Evolutionary conservation across 1,140 invertebrate genomes (phyloP).

Genomic region (Liolophura sinensis): DNA sequence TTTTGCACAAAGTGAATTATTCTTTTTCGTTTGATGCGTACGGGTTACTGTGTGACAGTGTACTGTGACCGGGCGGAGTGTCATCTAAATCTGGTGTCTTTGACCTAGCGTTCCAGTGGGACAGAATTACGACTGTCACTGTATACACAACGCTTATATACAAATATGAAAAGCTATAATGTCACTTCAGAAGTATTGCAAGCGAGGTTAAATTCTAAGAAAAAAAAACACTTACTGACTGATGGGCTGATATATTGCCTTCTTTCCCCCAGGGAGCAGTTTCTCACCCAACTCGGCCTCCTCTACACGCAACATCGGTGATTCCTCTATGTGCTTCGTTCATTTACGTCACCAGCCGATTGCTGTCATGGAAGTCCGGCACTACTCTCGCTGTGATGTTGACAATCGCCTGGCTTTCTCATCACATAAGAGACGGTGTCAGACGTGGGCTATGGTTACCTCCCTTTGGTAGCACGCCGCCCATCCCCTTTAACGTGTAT

Average conservation of each 20-base stretch:
- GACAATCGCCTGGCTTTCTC: slow-evolving; percentile 38
- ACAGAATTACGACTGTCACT: too few relatives aligned
- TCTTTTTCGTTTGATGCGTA: too few relatives aligned
- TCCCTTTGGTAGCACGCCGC: slow-evolving; percentile 36
- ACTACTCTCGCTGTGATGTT: slow-evolving; percentile 23
- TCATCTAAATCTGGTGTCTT: too few relatives aligned
- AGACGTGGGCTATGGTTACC: slow-evolving; percentile 48
- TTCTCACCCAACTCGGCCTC: slow-evolving; percentile 32
- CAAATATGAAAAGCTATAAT: too few relatives aligned
- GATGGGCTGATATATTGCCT: background rate
- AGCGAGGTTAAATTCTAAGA: too few relatives aligned
- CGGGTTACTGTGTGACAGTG: too few relatives aligned
- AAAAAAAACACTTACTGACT: too few relatives aligned
- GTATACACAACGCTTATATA: too few relatives aligned
- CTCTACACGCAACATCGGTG: slow-evolving; percentile 42
- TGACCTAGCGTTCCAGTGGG: too few relatives aligned
- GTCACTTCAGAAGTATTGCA: too few relatives aligned
- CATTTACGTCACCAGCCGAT: slow-evolving; percentile 13
- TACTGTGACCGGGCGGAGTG: too few relatives aligned
- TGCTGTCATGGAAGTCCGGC: background rate
- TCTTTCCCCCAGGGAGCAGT: slow-evolving; percentile 37
- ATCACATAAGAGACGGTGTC: slow-evolving; percentile 47
- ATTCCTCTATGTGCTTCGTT: slow-evolving; percentile 24
- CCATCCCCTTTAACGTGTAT: slow-evolving; percentile 29
- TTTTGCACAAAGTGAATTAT: too few relatives aligned